Conservation (phyloP, 2,888 invertebrate genomes). For the Stenotaenia linearis region DNA sequence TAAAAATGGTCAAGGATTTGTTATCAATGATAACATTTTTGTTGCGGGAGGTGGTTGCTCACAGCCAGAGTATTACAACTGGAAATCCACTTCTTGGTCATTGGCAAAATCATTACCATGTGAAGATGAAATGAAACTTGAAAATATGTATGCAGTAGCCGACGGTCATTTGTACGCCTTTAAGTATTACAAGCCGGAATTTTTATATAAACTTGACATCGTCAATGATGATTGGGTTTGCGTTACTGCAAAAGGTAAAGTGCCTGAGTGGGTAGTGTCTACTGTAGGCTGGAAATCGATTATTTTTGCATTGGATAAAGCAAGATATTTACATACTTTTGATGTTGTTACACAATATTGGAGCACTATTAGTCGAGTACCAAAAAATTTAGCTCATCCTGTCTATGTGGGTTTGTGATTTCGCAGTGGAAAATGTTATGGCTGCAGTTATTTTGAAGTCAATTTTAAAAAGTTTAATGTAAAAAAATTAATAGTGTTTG, state of each 20-base stretch:
- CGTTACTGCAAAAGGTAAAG: background rate
- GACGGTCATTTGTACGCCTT: background rate
- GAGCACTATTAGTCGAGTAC: background rate
- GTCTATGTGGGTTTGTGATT: background rate
- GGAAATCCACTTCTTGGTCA: background rate
- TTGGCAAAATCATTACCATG: background rate
- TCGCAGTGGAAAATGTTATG: background rate
- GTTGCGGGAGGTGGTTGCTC: slow-evolving; percentile 13
- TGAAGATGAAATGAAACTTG: background rate
- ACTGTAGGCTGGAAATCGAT: background rate
- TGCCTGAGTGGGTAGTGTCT: slow-evolving; percentile 2
- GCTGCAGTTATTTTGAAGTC: background rate
- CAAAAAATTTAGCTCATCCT: background rate
- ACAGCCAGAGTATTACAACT: background rate
- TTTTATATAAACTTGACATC: background rate
- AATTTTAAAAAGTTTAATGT: background rate
- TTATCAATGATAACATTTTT: background rate
- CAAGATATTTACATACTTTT: background rate
- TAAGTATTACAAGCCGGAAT: slow-evolving; percentile 17
- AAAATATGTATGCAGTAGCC: background rate
- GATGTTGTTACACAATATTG: slow-evolving; percentile 14
- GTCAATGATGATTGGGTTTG: background rate
- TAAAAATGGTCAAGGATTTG: background rate
- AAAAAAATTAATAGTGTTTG: background rate
- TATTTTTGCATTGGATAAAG: background rate